These are phyloP conservation scores for Philaenus spumarius DNA, from an alignment of 1,140 invertebrate species.

Conservation along the genomic window DNA sequence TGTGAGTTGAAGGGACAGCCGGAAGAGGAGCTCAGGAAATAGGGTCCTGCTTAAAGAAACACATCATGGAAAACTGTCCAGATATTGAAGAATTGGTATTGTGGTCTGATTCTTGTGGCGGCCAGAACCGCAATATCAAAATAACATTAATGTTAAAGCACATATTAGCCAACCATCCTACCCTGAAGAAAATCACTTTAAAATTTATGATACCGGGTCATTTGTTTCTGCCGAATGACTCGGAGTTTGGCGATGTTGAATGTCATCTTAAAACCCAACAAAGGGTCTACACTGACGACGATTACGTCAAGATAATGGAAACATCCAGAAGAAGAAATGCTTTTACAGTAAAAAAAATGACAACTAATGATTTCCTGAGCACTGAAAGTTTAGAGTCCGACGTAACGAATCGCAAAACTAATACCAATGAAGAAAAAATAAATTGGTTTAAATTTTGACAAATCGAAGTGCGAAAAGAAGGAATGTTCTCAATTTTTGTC, in stretches of 20 bases:
- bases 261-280: conserved; percentile 32
- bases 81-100: conserved; percentile 32
- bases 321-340: conserved; percentile 28
- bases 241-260: conserved; percentile 35
- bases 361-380: conserved; percentile 1
- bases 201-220: conserved; percentile 36
- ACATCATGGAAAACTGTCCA: conserved; percentile 27
- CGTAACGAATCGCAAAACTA: no score
- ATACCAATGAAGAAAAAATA: conserved; percentile 13
- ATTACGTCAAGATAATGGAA: conserved; percentile 34
- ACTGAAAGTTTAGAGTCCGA: no score
- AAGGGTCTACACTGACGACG: conserved; percentile 31
- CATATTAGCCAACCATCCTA: conserved; percentile 27
- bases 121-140: no score
- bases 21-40: no score
- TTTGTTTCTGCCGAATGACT: conserved; percentile 37
- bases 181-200: conserved; percentile 30
- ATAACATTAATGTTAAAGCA: conserved; percentile 30
- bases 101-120: conserved; percentile 38
- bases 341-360: conserved; percentile 17
- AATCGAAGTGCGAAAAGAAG: conserved; percentile 10
- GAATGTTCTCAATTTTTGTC: conserved; percentile 8
- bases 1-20: no score
- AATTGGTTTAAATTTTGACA: conserved; percentile 8
- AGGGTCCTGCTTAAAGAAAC: no score